These are phyloP conservation scores for Micropoecilia bifurca DNA, from an alignment of 2,797 vertebrate genomes.

Conservation along the genomic window DNA sequence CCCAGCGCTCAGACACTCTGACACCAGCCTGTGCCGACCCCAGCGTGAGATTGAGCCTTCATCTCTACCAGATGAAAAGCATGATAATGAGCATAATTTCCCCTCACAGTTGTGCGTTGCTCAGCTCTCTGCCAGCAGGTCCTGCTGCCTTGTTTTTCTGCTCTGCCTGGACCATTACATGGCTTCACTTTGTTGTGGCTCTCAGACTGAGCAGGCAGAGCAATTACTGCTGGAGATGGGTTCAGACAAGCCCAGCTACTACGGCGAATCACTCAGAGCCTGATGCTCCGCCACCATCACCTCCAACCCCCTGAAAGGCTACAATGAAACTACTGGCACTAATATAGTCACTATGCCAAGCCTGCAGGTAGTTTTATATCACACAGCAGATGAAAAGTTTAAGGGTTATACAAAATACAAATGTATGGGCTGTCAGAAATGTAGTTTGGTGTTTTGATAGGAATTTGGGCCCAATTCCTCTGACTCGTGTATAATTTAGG, in stretches of 20 bases:
- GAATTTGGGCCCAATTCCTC: not conserved
- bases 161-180: constrained; percentile 20
- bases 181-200: constrained; percentile 39
- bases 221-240: constrained; percentile 94
- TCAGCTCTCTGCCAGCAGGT: constrained; percentile 6
- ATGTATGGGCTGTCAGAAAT: not conserved
- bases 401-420: not conserved
- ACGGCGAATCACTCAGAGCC: constrained; percentile 96
- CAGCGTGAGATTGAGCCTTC: constrained; percentile 31
- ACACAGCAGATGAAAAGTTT: not conserved
- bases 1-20: constrained; percentile 34
- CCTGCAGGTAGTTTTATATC: constrained; percentile 86
- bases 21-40: constrained; percentile 41
- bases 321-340: constrained; percentile 98
- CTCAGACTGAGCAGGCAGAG: constrained; percentile 95
- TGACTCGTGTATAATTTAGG: not conserved
- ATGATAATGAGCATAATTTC: constrained; percentile 57
- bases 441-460: not conserved
- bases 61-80: constrained; percentile 55
- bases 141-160: constrained; percentile 17
- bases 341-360: constrained; percentile 99
- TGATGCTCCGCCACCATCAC: constrained; percentile 97
- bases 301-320: constrained; percentile 95
- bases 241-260: constrained; percentile 94
- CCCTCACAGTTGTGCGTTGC: constrained; percentile 18